A percentile compares a stretch with the other conserved stretches of the same genome.
Conservation (phyloP, 2,797 vertebrate genomes). For the Rhynchonycteris naso region DNA sequence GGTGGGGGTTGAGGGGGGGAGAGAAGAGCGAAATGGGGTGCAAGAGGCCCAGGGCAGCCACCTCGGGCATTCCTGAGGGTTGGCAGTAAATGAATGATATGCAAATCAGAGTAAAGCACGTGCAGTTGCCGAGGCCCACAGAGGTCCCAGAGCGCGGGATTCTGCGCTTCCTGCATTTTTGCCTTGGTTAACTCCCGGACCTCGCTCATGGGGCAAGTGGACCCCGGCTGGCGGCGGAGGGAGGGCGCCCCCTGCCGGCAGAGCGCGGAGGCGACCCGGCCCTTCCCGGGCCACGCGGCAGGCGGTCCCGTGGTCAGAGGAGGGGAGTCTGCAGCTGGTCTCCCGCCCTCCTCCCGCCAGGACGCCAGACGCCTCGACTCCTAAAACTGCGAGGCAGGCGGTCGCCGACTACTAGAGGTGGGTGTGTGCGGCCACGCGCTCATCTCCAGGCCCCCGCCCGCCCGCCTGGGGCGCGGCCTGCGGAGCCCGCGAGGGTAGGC, state of each 20-base stretch:
- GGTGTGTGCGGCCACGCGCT: slow-evolving; percentile 44
- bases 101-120: slow-evolving; percentile 46
- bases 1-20: not conserved
- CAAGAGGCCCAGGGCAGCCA: not conserved
- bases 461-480: slow-evolving; percentile 40
- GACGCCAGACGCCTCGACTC: not conserved
- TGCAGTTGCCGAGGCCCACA: not conserved
- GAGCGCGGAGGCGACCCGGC: not conserved
- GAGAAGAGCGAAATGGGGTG: not conserved
- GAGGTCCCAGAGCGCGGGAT: not conserved
- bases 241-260: slow-evolving; percentile 64
- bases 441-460: not conserved
- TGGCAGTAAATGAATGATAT: not conserved
- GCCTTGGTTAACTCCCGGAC: not conserved
- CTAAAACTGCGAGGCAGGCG: not conserved
- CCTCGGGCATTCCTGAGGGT: not conserved
- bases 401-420: slow-evolving; percentile 55
- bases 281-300: not conserved
- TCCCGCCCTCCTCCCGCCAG: not conserved
- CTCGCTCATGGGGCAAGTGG: not conserved
- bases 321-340: slow-evolving; percentile 1
- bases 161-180: not conserved
- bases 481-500: not conserved
- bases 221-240: not conserved
- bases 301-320: not conserved